These are phyloP conservation scores for Pollenia griseotomentosa DNA, from an alignment of 2,888 invertebrate species.

Conservation along the genomic window DNA sequence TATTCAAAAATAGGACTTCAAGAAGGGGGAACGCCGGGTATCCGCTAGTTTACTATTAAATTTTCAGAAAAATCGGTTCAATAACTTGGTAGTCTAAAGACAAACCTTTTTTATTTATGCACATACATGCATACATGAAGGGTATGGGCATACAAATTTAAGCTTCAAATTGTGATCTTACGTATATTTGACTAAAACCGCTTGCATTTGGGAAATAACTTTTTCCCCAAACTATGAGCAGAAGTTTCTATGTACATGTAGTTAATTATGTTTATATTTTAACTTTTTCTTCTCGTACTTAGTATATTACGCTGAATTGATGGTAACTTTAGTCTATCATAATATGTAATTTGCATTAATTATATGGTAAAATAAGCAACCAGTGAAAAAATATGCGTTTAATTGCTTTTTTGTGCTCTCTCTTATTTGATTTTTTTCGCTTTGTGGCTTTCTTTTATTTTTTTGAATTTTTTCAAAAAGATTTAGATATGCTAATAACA, in stretches of 20 bases:
- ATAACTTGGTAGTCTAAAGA: too few relatives aligned
- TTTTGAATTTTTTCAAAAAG: not conserved
- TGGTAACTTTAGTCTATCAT: constrained; percentile 52
- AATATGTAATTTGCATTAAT: constrained; percentile 69
- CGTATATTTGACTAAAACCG: too few relatives aligned
- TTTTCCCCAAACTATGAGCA: not conserved
- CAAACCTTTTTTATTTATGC: too few relatives aligned
- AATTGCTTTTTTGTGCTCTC: constrained; percentile 50
- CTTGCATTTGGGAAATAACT: not conserved
- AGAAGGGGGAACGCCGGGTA: too few relatives aligned
- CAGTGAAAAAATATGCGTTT: constrained; percentile 48
- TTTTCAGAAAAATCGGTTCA: too few relatives aligned
- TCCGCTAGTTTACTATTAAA: too few relatives aligned
- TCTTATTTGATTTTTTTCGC: not conserved
- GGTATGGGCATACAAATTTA: too few relatives aligned
- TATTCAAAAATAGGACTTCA: too few relatives aligned
- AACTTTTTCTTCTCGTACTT: constrained; percentile 8
- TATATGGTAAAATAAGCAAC: constrained; percentile 55
- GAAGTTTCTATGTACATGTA: constrained; percentile 4
- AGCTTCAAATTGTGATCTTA: too few relatives aligned
- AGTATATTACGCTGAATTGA: constrained; percentile 22
- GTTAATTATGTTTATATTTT: constrained; percentile 2
- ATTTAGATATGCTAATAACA: not conserved
- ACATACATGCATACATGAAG: too few relatives aligned
- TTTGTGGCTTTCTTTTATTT: constrained; percentile 1